Percentiles rank a stretch among this genome's conserved stretches.
These are phyloP conservation scores for Carcina quercana DNA, from an alignment of 2,888 invertebrate species.

Conservation along the genomic window DNA sequence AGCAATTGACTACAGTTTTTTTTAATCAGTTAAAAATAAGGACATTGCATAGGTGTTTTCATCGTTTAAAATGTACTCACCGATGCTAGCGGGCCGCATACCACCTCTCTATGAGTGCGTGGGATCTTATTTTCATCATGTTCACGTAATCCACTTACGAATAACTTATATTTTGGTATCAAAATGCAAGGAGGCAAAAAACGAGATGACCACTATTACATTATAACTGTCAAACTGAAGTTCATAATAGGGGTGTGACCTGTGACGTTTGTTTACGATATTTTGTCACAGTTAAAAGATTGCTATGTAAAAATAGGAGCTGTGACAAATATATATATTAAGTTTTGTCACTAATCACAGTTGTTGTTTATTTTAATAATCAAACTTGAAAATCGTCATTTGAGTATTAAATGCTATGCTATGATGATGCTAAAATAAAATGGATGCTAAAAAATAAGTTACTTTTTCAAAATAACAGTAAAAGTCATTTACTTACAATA, in stretches of 20 bases:
- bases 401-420: too few relatives aligned
- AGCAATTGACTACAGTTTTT: conserved; percentile 73
- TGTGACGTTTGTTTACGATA: too few relatives aligned
- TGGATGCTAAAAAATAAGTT: too few relatives aligned
- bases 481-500: too few relatives aligned
- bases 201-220: conserved; percentile 69
- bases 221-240: conserved; percentile 72
- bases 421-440: too few relatives aligned
- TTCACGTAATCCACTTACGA: conserved; percentile 72
- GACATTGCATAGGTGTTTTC: conserved; percentile 41
- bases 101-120: conserved; percentile 68
- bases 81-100: conserved; percentile 68
- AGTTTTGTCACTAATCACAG: too few relatives aligned
- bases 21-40: conserved; percentile 74
- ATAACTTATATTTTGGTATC: conserved; percentile 73
- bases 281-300: too few relatives aligned
- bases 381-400: too few relatives aligned
- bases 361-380: too few relatives aligned
- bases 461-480: too few relatives aligned
- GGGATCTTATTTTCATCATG: conserved; percentile 72
- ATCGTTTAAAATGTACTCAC: conserved; percentile 43
- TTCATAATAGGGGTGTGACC: conserved; percentile 32
- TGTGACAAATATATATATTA: too few relatives aligned
- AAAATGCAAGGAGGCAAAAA: conserved; percentile 71
- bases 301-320: too few relatives aligned